Percentiles rank a stretch among this genome's conserved stretches.
phyloP scores from a whole-genome alignment of 1,140 invertebrate genomes.

The Sinella curviseta region DNA sequence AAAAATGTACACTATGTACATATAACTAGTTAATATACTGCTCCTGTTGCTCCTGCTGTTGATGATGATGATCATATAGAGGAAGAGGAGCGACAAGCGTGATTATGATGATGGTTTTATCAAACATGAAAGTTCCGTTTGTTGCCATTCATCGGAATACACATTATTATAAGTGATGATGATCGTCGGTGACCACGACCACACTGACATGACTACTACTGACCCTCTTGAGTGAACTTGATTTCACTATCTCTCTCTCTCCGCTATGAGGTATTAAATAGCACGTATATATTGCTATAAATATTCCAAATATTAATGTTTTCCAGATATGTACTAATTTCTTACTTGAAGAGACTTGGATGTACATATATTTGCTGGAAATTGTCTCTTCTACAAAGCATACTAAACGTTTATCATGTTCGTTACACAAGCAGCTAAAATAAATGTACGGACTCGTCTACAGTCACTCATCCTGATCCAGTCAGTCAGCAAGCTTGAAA shows the following conservation, averaged over 20 bases:
- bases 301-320: no score
- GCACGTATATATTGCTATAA: no score
- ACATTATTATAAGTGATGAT: neutral
- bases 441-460: neutral
- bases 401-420: neutral
- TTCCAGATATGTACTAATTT: no score
- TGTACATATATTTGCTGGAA: neutral
- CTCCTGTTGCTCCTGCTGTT: no score
- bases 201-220: neutral
- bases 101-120: neutral
- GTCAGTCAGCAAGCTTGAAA: neutral
- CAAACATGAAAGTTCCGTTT: conserved; percentile 3
- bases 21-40: no score
- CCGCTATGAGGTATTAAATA: neutral
- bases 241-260: neutral
- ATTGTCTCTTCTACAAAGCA: neutral
- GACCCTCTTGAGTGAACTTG: conserved; percentile 19
- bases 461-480: neutral
- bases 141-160: conserved; percentile 8
- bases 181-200: neutral
- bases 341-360: no score
- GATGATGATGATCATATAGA: neutral
- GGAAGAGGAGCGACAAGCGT: neutral
- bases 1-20: no score
- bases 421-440: neutral